Base-by-base conservation (phyloP, 1,140 invertebrate species). In the Drosophila bifasciata region DNA sequence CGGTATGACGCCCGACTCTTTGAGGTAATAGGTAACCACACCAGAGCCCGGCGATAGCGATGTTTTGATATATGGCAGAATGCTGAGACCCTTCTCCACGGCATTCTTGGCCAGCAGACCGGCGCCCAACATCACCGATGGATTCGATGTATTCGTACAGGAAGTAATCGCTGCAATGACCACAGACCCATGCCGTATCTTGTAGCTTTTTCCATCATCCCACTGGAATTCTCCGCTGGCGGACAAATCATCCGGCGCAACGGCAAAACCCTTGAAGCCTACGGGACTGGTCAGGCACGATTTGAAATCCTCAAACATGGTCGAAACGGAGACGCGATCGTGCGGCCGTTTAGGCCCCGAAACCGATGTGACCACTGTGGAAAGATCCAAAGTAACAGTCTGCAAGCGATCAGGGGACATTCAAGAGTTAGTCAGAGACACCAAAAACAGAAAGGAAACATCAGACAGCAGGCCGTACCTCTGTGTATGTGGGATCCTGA, bases 61-160 rank as follows among this genome's bases (percentile, higher is more conserved):
- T 0, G 98, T 99, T 93, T 99, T 99, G 62, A 99, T 96, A 89
- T 98, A 99, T 0, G 98, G 97, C 1, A 95, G 92, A 2, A 99
- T 97, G 0, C 90, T 94, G 0, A 99, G 92, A 1, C 99, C 99
- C 28, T 95, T 95, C 73, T 97, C 96, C 0, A 99, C 96, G 0
- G 99, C 99, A 62, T 99, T 99, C 92, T 97, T 98, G 0, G 98
- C 98, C 45, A 99, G 91, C 0, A 99, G 90, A 86, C 98, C 98
- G 9, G 97, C 97, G 17, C 97, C 98, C 16, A 99, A 93, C 98
- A 99, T 99, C 5, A 99, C 98, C 72, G 97, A 98, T 0, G 99
- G 98, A 92, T 99, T 99, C 66, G 96, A 97, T 2, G 98, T 99
- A 91, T 99, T 99, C 7, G 98, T 99, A 92, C 98, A 99, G 44